A percentile compares a stretch with the other conserved stretches of the same genome.
Conservation (phyloP, 2,797 vertebrate species). For the Sebastes nivosus region DNA sequence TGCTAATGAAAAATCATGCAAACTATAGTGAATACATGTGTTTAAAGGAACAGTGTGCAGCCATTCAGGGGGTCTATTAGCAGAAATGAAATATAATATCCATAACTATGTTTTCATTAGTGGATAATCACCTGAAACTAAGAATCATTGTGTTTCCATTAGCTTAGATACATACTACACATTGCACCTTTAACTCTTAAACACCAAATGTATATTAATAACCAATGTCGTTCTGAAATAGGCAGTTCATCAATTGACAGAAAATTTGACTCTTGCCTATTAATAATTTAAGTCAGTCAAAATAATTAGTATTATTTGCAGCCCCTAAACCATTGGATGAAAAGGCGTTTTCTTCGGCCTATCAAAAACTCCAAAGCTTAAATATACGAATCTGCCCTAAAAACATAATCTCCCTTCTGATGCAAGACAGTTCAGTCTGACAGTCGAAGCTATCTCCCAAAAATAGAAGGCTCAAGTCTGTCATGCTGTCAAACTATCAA, state of each 20-base stretch:
- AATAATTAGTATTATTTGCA: neutral
- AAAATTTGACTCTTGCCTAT: neutral
- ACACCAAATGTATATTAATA: neutral
- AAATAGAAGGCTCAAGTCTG: constrained; percentile 67
- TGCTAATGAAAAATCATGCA: neutral
- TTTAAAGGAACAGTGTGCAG: too few relatives aligned
- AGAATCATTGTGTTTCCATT: neutral
- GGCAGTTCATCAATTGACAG: neutral
- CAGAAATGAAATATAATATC: too few relatives aligned
- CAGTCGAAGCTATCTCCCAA: constrained; percentile 59
- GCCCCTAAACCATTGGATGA: neutral
- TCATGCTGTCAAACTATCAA: constrained; percentile 71
- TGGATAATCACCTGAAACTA: neutral
- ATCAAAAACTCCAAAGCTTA: constrained; percentile 4
- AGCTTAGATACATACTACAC: too few relatives aligned
- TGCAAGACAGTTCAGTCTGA: constrained; percentile 54
- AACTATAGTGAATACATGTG: neutral
- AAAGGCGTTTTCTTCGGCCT: neutral
- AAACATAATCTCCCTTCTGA: constrained; percentile 44
- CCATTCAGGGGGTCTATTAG: too few relatives aligned
- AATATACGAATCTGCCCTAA: constrained; percentile 41
- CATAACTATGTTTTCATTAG: too few relatives aligned
- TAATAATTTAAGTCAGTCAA: neutral
- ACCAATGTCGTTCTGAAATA: neutral
- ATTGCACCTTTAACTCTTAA: neutral